These are phyloP conservation scores for Hypsopygia costalis DNA, from an alignment of 2,888 invertebrate genomes.

Conservation along the genomic window DNA sequence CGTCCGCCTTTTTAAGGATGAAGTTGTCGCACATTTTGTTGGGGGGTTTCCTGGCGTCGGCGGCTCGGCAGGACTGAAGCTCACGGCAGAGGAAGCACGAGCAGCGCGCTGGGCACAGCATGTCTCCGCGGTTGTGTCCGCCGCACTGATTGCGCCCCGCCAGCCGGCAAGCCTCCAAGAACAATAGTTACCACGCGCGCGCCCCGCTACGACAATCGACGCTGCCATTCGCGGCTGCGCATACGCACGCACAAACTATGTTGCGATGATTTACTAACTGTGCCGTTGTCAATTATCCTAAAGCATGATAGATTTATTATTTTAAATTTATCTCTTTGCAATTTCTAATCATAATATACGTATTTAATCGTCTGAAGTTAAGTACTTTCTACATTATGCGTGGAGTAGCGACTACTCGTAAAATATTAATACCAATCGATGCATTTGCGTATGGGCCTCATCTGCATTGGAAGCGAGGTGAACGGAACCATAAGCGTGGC, in stretches of 20 bases:
- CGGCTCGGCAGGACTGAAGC: constrained; percentile 82
- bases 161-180: constrained; percentile 42
- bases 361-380: not conserved
- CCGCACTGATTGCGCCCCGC: constrained; percentile 52
- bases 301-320: no score
- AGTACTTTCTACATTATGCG: not conserved
- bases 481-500: constrained; percentile 60
- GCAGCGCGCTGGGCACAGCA: constrained; percentile 87
- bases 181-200: constrained; percentile 51
- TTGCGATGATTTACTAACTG: no score
- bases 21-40: constrained; percentile 73
- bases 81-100: constrained; percentile 88
- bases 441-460: constrained; percentile 30
- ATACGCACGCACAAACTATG: not conserved
- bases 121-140: constrained; percentile 69
- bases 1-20: constrained; percentile 77
- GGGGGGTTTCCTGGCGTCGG: constrained; percentile 66
- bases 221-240: constrained; percentile 30
- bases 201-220: constrained; percentile 45
- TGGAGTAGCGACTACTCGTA: constrained; percentile 18
- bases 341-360: not conserved
- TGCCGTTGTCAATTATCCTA: no score
- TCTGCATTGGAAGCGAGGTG: constrained; percentile 49
- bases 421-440: constrained; percentile 28
- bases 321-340: no score